phyloP scores from a whole-genome alignment of 2,888 invertebrate species.

The Argyra leucocephala region DNA sequence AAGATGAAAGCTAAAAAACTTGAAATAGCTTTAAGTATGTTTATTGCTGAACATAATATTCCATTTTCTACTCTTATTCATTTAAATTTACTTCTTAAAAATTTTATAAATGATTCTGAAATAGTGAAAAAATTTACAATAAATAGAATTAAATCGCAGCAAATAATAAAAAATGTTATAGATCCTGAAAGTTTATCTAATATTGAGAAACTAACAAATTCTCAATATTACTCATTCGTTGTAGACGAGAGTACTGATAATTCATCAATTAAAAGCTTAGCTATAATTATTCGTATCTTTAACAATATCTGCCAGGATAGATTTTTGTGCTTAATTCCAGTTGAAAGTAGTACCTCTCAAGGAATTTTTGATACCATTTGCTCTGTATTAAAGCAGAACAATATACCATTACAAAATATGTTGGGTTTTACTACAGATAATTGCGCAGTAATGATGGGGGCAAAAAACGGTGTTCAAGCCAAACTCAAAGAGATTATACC shows the following conservation, averaged over 20 bases:
- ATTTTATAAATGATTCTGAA: neutral
- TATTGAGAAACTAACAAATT: neutral
- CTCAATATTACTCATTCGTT: conserved; percentile 9
- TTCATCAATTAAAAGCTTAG: neutral
- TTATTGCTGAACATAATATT: conserved; percentile 15
- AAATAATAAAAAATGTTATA: conserved; percentile 11
- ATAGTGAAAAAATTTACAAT: conserved; percentile 8
- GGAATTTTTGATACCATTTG: neutral
- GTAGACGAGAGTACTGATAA: conserved; percentile 12
- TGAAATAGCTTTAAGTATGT: conserved; percentile 5
- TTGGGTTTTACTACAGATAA: conserved; percentile 17
- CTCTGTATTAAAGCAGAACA: neutral
- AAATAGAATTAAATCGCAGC: neutral
- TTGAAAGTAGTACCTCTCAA: neutral
- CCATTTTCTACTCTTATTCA: conserved; percentile 13
- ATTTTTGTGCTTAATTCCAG: neutral
- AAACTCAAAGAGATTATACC: conserved; percentile 15
- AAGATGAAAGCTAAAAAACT: too few relatives aligned
- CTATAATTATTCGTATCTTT: neutral
- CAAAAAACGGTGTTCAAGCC: conserved; percentile 20
- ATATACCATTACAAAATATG: conserved; percentile 10
- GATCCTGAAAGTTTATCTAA: neutral
- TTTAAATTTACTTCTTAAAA: conserved; percentile 12
- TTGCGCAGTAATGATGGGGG: conserved; percentile 19
- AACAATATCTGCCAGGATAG: neutral